Evolutionary conservation across 1,140 invertebrate species (phyloP), one percentile per base, ranked within the genome.

Genomic region (Drosophila tristis): DNA sequence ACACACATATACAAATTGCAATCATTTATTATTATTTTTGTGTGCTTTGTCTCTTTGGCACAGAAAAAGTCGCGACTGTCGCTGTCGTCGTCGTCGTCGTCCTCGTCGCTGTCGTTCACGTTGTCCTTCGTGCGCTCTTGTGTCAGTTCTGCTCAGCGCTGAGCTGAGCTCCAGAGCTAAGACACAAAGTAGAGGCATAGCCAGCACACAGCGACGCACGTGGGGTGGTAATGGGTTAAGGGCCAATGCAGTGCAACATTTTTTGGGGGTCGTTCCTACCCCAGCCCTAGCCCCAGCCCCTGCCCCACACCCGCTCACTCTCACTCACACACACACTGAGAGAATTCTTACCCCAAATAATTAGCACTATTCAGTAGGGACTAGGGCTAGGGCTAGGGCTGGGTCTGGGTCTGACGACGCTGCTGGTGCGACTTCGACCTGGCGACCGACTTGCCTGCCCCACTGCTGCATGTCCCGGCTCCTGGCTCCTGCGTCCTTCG

Each of bases 21-120:
- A 86, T 86, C 84, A 86, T 86, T 86, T 86, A 86, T 86, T 86
- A 86, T 86, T 86, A 86, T 86, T 87, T 87, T 89, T 87, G 84
- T 89, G 80, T 89, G 79, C 84, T 89, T 87, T 87, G 84, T 87
- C 79, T 89, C 84, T 89, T 84, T 87, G 84, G 75, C 84, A 89
- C 75, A 89, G 78, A 87, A 87, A 89, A 90, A 90, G 86, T 90
- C 77, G 74, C 72, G 63, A 71, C 66, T 60, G 68, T 53, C 29
- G 47, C 42, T n/a, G n/a, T 44, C 42, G 51, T 74, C 31, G 16
- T 8, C 47, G 29, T 39, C 43, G 49, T 48, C 42, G 62, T 59
- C 45, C 26, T 35, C 16, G 42, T 64, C 73, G 66, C 51, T 31
- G 26, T 43, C 23, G 43, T 58, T 68, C 58, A 35, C 65, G 74